These are phyloP conservation scores for Poeciliopsis prolifica DNA, from an alignment of 2,113 vertebrate genomes.

Conservation along the genomic window DNA sequence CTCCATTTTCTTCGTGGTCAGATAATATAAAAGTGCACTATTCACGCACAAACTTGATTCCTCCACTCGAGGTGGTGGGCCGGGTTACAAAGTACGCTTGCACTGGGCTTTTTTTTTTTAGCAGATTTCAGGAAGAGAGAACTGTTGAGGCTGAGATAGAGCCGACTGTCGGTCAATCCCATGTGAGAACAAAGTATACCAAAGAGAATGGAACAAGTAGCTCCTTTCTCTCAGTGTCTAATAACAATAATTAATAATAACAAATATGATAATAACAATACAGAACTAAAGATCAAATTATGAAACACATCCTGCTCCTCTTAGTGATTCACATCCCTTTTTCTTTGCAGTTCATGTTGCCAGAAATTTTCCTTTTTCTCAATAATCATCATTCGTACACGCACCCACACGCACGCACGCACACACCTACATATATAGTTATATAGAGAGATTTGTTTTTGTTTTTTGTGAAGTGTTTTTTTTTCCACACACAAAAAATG, in stretches of 20 bases:
- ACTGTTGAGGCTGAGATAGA: conserved; percentile 58
- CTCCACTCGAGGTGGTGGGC: conserved; percentile 44
- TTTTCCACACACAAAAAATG: conserved; percentile 79
- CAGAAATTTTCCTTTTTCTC: conserved; percentile 70
- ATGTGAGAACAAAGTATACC: conserved; percentile 59
- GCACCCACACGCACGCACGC: conserved; percentile 58
- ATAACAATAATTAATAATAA: conserved; percentile 72
- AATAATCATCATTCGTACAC: conserved; percentile 52
- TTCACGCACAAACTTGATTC: conserved; percentile 74
- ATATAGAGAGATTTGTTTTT: conserved; percentile 81
- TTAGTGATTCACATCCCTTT: conserved; percentile 77
- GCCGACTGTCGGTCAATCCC: conserved; percentile 63
- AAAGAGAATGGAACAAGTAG: conserved; percentile 61
- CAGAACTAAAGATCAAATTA: conserved; percentile 73
- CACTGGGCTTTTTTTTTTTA: conserved; percentile 57
- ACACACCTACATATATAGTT: conserved; percentile 73
- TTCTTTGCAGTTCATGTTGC: conserved; percentile 65
- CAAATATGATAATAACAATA: conserved; percentile 74
- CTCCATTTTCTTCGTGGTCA: conserved; percentile 55
- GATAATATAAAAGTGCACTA: conserved; percentile 82
- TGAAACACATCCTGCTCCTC: conserved; percentile 75
- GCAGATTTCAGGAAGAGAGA: conserved; percentile 56
- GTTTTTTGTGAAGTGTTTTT: conserved; percentile 70
- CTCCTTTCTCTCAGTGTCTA: conserved; percentile 67
- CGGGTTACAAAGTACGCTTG: conserved; percentile 60